Evolutionary conservation across 2,113 vertebrate species (phyloP), one percentile per base, ranked within the genome.

Genomic region (Ia io): DNA sequence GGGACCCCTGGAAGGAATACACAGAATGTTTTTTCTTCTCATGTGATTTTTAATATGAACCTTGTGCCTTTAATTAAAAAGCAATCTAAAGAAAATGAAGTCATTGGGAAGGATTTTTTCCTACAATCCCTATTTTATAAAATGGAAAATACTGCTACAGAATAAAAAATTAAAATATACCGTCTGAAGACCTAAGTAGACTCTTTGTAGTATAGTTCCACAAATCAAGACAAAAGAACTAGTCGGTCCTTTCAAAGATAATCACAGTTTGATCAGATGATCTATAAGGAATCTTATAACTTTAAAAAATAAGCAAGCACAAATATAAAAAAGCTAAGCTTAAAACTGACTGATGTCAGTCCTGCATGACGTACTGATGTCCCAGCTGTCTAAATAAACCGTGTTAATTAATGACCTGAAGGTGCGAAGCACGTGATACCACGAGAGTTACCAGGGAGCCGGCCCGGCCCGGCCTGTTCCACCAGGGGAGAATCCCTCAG

Each of bases 401-500:
- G 0, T 7, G 56, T 22, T 22, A 56, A 63, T 22, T 18, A 56
- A 87, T 11, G 13, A 86, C 3, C 25, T 1, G 44, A 44, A 40
- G 49, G 47, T 2, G 1, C 37, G 5, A 90, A 22, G 22, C 78
- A 3, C 18, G 30, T 0, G 69, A n/a, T 13, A 0, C 35, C 0
- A 0, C 0, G 2, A 9, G 40, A 4, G 30, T 3, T 17, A 37
- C 76, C 23, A 2, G 53, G 44, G 5, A n/a, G 65, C 59, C 1
- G 42, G 51, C 17, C 51, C 6, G 20, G 53, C 53, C 53, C 53
- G 0, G 13, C 5, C 7, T 1, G 9, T 1, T 13, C n/a, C 17
- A 5, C 11, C 0, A 7, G 3, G 8, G 0, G 59, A 74, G 53
- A 18, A 35, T 53, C 5, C 2, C 1, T 1, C 40, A 8, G 6